Evolutionary conservation across 1,140 invertebrate genomes (phyloP), one percentile per base, ranked within the genome.

Genomic region (Elysia chlorotica): DNA sequence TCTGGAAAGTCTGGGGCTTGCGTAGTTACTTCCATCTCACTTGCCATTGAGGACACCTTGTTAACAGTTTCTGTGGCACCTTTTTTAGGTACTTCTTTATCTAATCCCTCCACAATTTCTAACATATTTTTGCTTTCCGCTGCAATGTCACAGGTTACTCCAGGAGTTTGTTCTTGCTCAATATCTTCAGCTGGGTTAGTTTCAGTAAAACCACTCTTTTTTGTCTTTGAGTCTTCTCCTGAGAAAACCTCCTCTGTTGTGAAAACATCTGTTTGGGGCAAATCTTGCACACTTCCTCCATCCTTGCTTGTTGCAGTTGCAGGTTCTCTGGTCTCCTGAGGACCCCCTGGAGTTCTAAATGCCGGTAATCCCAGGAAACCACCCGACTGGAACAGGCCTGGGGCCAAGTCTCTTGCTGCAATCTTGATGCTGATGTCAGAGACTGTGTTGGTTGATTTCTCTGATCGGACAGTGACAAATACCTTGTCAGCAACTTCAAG

Each of bases 381-480:
- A 33, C 65, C 65, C 2, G 23, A 2, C 36, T 33, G 31, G 35
- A 28, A 30, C 31, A 37, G 19, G n/a, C 33, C 54, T 59, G 25
- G 21, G 2, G n/a, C n/a, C 2, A 71, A 48, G 28, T 63, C 69
- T 63, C 31, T 71, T 10, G 69, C 57, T 19, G 57, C 25, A 28
- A 71, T 38, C 28, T 71, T 71, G 28, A 71, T 71, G 69, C 36
- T 41, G 31, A 71, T 71, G 54, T 71, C 69, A 23, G 69, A 71
- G 2, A 71, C 33, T 14, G 35, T 31, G 6, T 71, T 71, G 2
- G 57, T 71, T 3, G 30, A 21, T 23, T 62, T 63, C 4, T 71
- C 69, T 31, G 69, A 71, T 53, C 53, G 56, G 14, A 71, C 37
- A n/a, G 59, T 71, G 19, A 71, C 59, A 6, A 59, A 48, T 10